Evolutionary conservation across 2,888 invertebrate genomes (phyloP).

Genomic region (Xestia ashworthii): DNA sequence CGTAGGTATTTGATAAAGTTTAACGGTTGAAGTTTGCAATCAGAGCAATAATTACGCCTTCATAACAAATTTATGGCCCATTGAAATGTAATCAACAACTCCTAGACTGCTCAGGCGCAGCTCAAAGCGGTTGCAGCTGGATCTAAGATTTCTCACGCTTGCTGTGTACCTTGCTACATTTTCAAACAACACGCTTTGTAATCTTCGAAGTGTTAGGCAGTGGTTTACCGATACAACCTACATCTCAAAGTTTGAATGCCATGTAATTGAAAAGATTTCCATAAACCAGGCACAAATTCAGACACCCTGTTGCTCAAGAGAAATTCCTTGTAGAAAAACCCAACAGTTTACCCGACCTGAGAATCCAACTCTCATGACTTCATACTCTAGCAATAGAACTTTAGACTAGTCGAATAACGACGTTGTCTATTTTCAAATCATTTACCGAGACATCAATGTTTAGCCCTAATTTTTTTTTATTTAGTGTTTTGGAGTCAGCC

Average conservation of each 20-base stretch:
- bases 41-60: slow-evolving; percentile 65
- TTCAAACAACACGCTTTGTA: background rate
- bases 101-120: slow-evolving; percentile 26
- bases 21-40: slow-evolving; percentile 61
- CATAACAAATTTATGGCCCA: slow-evolving; percentile 65
- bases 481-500: too few relatives aligned
- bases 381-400: background rate
- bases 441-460: background rate
- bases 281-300: background rate
- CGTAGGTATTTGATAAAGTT: slow-evolving; percentile 63
- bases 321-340: background rate
- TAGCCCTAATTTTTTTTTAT: too few relatives aligned
- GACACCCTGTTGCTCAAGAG: background rate
- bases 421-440: background rate
- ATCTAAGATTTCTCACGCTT: slow-evolving; percentile 36
- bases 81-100: slow-evolving; percentile 65
- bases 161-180: slow-evolving; percentile 12
- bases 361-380: background rate
- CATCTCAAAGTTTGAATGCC: background rate
- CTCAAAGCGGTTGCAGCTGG: slow-evolving; percentile 31
- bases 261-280: background rate
- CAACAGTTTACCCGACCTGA: background rate
- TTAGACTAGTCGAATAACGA: background rate
- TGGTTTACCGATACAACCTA: background rate
- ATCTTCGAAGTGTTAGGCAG: background rate